These are phyloP conservation scores for Karalla daura DNA, from an alignment of 2,797 vertebrate species.

Conservation along the genomic window DNA sequence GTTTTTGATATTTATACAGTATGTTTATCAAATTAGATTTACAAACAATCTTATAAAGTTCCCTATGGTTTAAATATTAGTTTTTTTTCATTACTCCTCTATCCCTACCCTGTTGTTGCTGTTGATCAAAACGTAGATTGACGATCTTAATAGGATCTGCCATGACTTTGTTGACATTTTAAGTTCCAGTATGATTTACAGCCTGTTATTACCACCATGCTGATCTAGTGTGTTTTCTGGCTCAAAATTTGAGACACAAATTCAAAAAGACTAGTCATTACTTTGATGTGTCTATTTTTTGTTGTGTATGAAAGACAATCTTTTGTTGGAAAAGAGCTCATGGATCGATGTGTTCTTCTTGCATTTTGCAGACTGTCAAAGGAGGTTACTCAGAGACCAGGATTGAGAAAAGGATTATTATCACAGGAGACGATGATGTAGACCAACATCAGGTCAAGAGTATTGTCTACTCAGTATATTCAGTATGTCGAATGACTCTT, in stretches of 20 bases:
- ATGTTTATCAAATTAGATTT: too few relatives aligned
- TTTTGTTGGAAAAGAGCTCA: neutral
- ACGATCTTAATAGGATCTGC: too few relatives aligned
- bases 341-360: neutral
- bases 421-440: constrained; percentile 97
- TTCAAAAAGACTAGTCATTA: neutral
- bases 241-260: too few relatives aligned
- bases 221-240: neutral
- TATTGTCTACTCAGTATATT: neutral
- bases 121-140: too few relatives aligned
- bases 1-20: too few relatives aligned
- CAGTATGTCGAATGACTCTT: neutral
- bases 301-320: neutral
- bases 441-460: constrained; percentile 94
- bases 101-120: too few relatives aligned
- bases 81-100: too few relatives aligned
- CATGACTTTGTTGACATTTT: too few relatives aligned
- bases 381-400: constrained; percentile 98
- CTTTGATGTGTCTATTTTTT: neutral
- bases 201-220: too few relatives aligned
- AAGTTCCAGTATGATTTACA: too few relatives aligned
- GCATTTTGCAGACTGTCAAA: constrained; percentile 91
- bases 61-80: too few relatives aligned
- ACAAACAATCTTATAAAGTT: too few relatives aligned
- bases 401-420: constrained; percentile 99